A percentile compares a stretch with the other conserved stretches of the same genome.
phyloP scores from a whole-genome alignment of 2,888 invertebrate genomes.

The Ennomos fuscantarius region DNA sequence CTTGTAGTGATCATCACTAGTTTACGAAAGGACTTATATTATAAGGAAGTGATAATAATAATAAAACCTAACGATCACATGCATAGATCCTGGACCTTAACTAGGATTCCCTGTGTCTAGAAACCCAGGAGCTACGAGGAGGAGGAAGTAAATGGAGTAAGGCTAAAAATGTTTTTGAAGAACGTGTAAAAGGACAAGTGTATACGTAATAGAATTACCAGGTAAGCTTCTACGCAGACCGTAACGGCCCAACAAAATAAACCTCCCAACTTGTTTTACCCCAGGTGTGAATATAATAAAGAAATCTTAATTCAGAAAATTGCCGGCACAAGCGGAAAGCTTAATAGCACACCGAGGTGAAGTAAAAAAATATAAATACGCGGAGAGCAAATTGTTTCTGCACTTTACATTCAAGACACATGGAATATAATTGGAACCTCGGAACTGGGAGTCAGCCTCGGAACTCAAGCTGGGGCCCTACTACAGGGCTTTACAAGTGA shows the following conservation, averaged over 20 bases:
- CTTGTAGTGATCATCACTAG: too few species aligned
- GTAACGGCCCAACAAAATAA: constrained; percentile 11
- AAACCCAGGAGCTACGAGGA: too few species aligned
- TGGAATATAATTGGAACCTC: constrained; percentile 54
- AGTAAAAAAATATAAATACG: constrained; percentile 34
- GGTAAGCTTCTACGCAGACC: not conserved
- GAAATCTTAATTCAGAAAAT: constrained; percentile 25
- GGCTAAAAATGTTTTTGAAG: too few species aligned
- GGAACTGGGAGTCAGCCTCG: constrained; percentile 44
- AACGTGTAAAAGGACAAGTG: not conserved
- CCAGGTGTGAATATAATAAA: constrained; percentile 25
- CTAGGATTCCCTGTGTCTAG: too few species aligned
- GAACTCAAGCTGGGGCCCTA: constrained; percentile 13
- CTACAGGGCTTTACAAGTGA: not conserved
- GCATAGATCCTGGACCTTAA: too few species aligned
- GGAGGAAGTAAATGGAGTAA: too few species aligned
- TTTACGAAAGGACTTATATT: too few species aligned
- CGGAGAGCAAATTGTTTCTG: constrained; percentile 48
- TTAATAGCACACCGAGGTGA: constrained; percentile 24
- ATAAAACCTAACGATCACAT: too few species aligned
- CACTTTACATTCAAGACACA: constrained; percentile 57
- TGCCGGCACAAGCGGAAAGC: constrained; percentile 22
- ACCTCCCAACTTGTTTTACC: constrained; percentile 13
- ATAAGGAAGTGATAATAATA: too few species aligned
- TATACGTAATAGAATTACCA: constrained; percentile 9